Evolutionary conservation across 2,113 vertebrate genomes (phyloP).

Genomic region (Halichoerus grypus): DNA sequence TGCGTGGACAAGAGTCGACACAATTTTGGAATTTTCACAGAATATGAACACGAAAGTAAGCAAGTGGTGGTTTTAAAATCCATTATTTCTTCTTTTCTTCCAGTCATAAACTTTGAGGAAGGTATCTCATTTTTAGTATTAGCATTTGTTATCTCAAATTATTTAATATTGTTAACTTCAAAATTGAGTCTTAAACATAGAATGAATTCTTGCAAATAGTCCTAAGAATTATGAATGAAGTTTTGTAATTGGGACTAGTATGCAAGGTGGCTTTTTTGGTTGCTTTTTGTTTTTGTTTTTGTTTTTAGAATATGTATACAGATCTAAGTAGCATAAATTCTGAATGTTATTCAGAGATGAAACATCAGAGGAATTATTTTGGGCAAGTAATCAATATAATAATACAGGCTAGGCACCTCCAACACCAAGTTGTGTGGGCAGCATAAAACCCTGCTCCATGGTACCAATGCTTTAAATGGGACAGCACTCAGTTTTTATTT

Average conservation of each 20-base stretch:
- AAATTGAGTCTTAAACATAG: constrained; percentile 81
- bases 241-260: constrained; percentile 71
- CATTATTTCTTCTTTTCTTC: constrained; percentile 86
- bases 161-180: constrained; percentile 84
- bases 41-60: constrained; percentile 99
- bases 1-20: constrained; percentile 99
- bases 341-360: constrained; percentile 75
- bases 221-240: constrained; percentile 82
- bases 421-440: constrained; percentile 75
- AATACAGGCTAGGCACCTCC: constrained; percentile 76
- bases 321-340: constrained; percentile 79
- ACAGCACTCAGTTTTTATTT: constrained; percentile 77
- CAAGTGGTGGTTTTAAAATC: constrained; percentile 83
- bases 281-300: not conserved
- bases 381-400: constrained; percentile 77
- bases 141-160: constrained; percentile 83
- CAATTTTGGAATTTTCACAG: constrained; percentile 99
- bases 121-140: constrained; percentile 88
- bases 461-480: constrained; percentile 76
- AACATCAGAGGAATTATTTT: constrained; percentile 74
- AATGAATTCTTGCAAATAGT: constrained; percentile 81
- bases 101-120: constrained; percentile 94
- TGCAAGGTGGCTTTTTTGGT: constrained; percentile 74
- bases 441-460: constrained; percentile 71
- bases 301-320: constrained; percentile 75